A percentile compares a stretch with the other conserved stretches of the same genome.
phyloP scores from a whole-genome alignment of 2,797 vertebrate genomes.

The Schizopygopsis malacanthus region DNA sequence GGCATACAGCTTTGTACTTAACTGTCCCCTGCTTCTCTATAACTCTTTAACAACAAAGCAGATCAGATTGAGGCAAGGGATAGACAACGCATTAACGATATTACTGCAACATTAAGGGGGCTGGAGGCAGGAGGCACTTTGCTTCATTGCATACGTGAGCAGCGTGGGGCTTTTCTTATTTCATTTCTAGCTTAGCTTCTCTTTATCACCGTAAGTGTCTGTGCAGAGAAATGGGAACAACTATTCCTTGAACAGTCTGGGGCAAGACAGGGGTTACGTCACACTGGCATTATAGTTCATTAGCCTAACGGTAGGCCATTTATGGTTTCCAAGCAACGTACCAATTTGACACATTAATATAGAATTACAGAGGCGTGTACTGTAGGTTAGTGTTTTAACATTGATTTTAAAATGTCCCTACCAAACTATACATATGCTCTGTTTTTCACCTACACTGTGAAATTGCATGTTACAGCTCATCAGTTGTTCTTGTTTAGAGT shows the following conservation, averaged over 20 bases:
- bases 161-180: constrained; percentile 39
- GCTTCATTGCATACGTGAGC: constrained; percentile 41
- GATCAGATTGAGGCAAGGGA: constrained; percentile 42
- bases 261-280: constrained; percentile 22
- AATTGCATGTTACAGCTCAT: constrained; percentile 1
- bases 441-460: neutral
- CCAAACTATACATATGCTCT: neutral
- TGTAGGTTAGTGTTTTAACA: constrained; percentile 27
- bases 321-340: constrained; percentile 38
- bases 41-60: constrained; percentile 46
- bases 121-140: constrained; percentile 37
- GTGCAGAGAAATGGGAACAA: constrained; percentile 24
- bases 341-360: constrained; percentile 16
- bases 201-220: constrained; percentile 33
- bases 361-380: neutral
- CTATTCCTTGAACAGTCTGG: constrained; percentile 23
- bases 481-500: constrained; percentile 28
- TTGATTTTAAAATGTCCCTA: neutral
- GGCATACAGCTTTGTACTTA: constrained; percentile 28
- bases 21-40: neutral
- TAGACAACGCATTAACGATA: constrained; percentile 45
- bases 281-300: constrained; percentile 39
- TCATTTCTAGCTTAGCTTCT: constrained; percentile 20
- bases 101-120: constrained; percentile 45
- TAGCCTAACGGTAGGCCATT: constrained; percentile 29